Evolutionary conservation across 2,797 vertebrate species (phyloP).

Genomic region (Leucoraja ocellata): DNA sequence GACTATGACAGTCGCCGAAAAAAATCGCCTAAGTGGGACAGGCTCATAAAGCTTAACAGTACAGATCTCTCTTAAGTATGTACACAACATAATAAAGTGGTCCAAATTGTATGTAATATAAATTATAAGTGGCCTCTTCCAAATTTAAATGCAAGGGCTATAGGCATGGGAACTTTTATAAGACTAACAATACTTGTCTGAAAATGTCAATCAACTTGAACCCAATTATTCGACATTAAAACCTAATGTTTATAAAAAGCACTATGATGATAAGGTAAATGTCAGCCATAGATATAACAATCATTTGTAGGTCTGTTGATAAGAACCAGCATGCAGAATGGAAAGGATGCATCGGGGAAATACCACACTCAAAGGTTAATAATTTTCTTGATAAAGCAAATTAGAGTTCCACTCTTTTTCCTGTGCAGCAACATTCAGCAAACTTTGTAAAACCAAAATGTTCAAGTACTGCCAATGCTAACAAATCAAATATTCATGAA

Average conservation of each 20-base stretch:
- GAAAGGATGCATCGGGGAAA: neutral
- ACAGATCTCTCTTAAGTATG: no score
- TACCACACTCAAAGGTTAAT: neutral
- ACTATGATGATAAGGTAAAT: neutral
- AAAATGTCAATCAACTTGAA: neutral
- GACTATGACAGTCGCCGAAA: no score
- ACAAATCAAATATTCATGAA: constrained; percentile 61
- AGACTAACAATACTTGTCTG: neutral
- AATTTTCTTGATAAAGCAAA: neutral
- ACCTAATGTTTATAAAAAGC: neutral
- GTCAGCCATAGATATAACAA: neutral
- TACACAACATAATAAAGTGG: no score
- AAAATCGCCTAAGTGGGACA: no score
- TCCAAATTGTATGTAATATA: no score
- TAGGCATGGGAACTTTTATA: neutral
- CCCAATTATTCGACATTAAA: neutral
- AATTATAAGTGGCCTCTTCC: neutral
- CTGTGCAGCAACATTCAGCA: constrained; percentile 53
- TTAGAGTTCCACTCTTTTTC: neutral
- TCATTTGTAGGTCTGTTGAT: neutral
- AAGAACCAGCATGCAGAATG: neutral
- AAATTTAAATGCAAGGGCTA: neutral
- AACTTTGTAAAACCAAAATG: constrained; percentile 42
- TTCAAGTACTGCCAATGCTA: constrained; percentile 47
- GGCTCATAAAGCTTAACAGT: no score